These are phyloP conservation scores for Ormyrus pomaceus DNA, from an alignment of 2,888 invertebrate genomes.

Conservation along the genomic window DNA sequence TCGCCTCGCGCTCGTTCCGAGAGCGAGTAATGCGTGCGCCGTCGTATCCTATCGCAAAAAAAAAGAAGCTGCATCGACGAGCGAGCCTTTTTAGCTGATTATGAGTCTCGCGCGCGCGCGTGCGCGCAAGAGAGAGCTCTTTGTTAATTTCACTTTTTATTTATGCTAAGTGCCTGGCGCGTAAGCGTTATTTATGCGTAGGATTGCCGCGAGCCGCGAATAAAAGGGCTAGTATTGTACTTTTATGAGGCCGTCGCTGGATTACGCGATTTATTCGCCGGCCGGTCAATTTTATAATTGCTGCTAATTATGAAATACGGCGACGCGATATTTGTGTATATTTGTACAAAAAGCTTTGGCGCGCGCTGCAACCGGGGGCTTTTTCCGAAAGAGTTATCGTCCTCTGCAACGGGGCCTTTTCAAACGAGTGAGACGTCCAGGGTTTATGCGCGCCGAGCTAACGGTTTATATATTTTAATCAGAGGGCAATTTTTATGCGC, in stretches of 20 bases:
- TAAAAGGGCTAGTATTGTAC: conserved; percentile 28
- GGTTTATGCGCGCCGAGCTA: not conserved
- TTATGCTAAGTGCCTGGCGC: conserved; percentile 50
- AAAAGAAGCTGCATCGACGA: not conserved
- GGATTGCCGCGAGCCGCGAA: conserved; percentile 29
- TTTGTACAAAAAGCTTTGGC: not conserved
- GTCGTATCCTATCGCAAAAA: not conserved
- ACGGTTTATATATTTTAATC: not conserved
- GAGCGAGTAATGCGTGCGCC: not conserved
- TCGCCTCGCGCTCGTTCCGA: conserved; percentile 4
- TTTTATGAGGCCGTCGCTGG: conserved; percentile 38
- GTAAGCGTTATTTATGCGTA: conserved; percentile 56
- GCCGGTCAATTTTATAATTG: conserved; percentile 53
- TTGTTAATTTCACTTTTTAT: conserved; percentile 50
- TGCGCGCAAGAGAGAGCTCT: conserved; percentile 49
- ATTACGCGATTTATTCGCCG: conserved; percentile 43
- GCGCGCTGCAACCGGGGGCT: not conserved
- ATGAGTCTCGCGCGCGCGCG: conserved; percentile 34
- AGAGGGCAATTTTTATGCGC: not conserved
- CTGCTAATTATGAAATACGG: conserved; percentile 54
- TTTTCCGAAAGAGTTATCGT: not conserved
- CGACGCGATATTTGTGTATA: conserved; percentile 22
- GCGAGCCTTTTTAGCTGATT: conserved; percentile 1
- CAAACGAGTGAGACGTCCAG: conserved; percentile 15
- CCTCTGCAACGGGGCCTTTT: not conserved